Percentiles rank a stretch among this genome's conserved stretches.
phyloP scores from a whole-genome alignment of 2,113 vertebrate species.

The Rhinoderma darwinii region DNA sequence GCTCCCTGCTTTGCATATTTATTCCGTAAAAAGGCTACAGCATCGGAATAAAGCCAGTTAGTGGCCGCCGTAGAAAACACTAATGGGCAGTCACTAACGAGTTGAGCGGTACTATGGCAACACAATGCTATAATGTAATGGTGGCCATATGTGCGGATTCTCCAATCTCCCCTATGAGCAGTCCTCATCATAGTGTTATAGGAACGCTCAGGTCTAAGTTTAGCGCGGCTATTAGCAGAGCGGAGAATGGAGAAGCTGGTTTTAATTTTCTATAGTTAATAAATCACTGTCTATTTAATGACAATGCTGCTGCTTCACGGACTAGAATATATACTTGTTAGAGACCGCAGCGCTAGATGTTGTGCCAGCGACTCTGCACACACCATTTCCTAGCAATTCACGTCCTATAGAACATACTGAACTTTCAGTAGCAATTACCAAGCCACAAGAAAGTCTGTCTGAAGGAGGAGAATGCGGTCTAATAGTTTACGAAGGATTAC shows the following conservation, averaged over 20 bases:
- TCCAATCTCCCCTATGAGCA: too few species aligned
- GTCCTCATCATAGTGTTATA: neutral
- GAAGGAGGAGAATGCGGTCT: conserved; percentile 52
- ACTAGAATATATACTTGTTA: neutral
- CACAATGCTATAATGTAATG: neutral
- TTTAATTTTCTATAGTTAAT: conserved; percentile 50
- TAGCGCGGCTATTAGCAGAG: neutral
- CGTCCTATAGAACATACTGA: conserved; percentile 59
- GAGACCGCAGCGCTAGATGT: neutral
- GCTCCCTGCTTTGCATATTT: too few species aligned
- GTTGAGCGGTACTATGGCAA: too few species aligned
- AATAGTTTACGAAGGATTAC: neutral
- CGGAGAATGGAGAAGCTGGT: neutral
- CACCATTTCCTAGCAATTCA: conserved; percentile 62
- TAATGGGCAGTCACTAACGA: too few species aligned
- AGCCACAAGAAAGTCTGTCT: conserved; percentile 62
- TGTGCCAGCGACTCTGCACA: conserved; percentile 56
- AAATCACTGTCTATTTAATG: neutral
- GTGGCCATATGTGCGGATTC: neutral
- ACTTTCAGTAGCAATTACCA: conserved; percentile 63
- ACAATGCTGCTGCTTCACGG: conserved; percentile 37
- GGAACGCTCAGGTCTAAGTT: neutral
- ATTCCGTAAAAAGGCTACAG: too few species aligned
- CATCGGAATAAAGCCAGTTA: too few species aligned
- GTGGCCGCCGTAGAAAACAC: too few species aligned